phyloP scores from a whole-genome alignment of 1,140 invertebrate genomes.

The Trypoxylus dichotomus region DNA sequence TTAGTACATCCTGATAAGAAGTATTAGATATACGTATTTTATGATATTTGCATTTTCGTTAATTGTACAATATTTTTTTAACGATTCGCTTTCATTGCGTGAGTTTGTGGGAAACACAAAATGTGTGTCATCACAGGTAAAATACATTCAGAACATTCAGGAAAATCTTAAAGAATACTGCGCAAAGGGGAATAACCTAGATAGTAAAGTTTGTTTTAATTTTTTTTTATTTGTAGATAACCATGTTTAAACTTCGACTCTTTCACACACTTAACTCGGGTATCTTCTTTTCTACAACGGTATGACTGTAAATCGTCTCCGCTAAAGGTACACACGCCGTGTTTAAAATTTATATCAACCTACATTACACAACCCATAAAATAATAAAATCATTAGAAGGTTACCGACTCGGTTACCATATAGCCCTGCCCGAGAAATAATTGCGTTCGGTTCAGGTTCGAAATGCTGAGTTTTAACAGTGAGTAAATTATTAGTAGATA shows the following conservation, averaged over 20 bases:
- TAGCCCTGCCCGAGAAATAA: background rate
- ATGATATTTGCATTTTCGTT: background rate
- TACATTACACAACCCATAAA: slow-evolving; percentile 12
- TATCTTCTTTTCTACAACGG: background rate
- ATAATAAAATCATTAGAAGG: slow-evolving; percentile 19
- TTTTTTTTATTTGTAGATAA: slow-evolving; percentile 19
- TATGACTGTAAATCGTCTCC: background rate
- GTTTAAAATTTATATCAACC: slow-evolving; percentile 18
- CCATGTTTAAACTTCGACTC: background rate
- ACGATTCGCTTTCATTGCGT: background rate
- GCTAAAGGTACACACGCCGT: background rate
- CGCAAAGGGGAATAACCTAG: slow-evolving; percentile 20
- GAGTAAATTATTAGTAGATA: slow-evolving; percentile 26
- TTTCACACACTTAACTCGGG: background rate
- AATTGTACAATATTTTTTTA: background rate
- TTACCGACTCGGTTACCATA: background rate
- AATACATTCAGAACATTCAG: background rate
- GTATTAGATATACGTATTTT: background rate
- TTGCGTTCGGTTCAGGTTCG: slow-evolving; percentile 18
- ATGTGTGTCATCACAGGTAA: slow-evolving; percentile 4
- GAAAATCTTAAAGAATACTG: background rate
- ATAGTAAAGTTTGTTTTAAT: slow-evolving; percentile 22
- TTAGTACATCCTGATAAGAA: background rate
- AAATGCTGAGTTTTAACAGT: slow-evolving; percentile 16
- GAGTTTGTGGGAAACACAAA: background rate